Conservation (phyloP, 2,888 invertebrate species). For the Mimachlamys varia region DNA sequence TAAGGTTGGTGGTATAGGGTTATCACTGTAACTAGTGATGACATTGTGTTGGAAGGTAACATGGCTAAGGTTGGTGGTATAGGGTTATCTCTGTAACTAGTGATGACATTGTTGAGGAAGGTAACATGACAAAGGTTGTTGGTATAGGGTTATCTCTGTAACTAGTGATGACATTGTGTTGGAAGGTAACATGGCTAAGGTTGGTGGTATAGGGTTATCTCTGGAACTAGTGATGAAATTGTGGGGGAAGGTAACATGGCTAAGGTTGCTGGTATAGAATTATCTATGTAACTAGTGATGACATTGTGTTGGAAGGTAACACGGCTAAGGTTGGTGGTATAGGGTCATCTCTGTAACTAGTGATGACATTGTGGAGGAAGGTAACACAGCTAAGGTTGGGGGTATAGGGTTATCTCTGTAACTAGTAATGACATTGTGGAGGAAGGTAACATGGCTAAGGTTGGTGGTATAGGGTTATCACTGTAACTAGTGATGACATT, state of each 20-base stretch:
- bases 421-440: constrained; percentile 69
- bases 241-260: constrained; percentile 74
- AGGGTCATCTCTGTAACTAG: constrained; percentile 37
- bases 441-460: constrained; percentile 76
- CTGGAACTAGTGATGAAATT: constrained; percentile 57
- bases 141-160: background rate
- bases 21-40: constrained; percentile 44
- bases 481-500: constrained; percentile 57
- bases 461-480: constrained; percentile 50
- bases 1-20: constrained; percentile 70
- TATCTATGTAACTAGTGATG: constrained; percentile 44
- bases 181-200: constrained; percentile 76
- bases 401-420: background rate
- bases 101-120: constrained; percentile 72
- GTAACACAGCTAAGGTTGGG: constrained; percentile 75
- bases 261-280: constrained; percentile 70
- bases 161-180: constrained; percentile 69
- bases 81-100: constrained; percentile 36
- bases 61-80: constrained; percentile 73
- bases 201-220: constrained; percentile 50
- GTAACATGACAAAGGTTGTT: constrained; percentile 75
- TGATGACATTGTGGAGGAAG: constrained; percentile 72
- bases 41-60: constrained; percentile 74
- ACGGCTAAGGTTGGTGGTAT: constrained; percentile 73
- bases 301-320: constrained; percentile 74